Base-by-base conservation (phyloP, 2,888 invertebrate species). In the Drosophila rellima region DNA sequence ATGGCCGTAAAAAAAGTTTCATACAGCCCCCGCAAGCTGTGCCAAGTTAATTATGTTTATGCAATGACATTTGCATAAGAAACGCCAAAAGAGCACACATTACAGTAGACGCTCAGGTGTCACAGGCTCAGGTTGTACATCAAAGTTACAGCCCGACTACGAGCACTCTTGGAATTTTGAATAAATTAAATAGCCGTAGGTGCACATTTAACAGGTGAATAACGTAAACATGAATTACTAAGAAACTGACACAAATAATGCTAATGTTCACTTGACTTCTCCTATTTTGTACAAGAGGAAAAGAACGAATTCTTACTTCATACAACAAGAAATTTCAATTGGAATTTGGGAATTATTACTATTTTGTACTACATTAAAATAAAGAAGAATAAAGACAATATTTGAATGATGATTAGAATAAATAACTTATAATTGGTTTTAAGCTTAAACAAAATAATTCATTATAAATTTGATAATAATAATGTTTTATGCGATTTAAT, bases 1-100 rank as follows among this genome's bases (percentile, higher is more conserved):
- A 35, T 52, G 68, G 40, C 60, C 56, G 45, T 78, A 65, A 73
- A 67, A 64, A 71, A 78, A 67, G 55, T 77, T 75, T 60, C 47
- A 56, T 66, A 64, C 63, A 42, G 5, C 29, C 54, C 57, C 76
- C 80, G 62, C 66, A 62, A 69, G 80, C 39, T 68, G 67, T 68
- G 54, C 48, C 67, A 71, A 80, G 86, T 80, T 86, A 83, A 83
- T 83, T 88, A 80, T 82, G 77, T 79, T 83, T 79, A 74, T 88
- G 74, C 69, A 81, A 63, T 62, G 86, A 48, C 73, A 88, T 88
- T 82, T 80, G 59, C 83, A 88, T 83, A 69, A 74, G 66, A 70
- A 70, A 74, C 61, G 56, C 48, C 78, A 74, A 78, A 70, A 79
- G 77, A 80, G 66, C 74, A 69, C 40, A 42, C 48, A 45, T 47